These are phyloP conservation scores for Darevskia mixta DNA, from an alignment of 2,797 vertebrate genomes.

Conservation along the genomic window DNA sequence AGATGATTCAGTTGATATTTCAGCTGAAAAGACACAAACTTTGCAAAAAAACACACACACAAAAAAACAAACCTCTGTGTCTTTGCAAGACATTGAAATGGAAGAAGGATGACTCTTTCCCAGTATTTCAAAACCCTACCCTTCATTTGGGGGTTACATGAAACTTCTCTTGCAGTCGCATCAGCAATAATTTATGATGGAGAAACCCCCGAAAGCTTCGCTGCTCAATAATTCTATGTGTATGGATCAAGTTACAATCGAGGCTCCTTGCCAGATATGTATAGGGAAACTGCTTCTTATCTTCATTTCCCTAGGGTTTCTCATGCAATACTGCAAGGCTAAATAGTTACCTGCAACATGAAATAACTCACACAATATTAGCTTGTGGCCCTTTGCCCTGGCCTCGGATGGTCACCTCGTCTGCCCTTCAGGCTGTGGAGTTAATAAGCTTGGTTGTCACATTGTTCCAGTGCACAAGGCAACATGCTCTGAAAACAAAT, in stretches of 20 bases:
- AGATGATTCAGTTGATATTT: not conserved
- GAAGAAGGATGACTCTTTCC: not conserved
- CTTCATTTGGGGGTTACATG: not conserved
- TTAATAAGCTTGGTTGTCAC: not conserved
- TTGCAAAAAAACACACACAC: not conserved
- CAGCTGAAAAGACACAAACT: not conserved
- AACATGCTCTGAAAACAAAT: not conserved
- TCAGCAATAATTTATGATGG: not conserved
- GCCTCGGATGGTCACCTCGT: not conserved
- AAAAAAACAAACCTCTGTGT: not conserved
- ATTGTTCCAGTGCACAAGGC: no score
- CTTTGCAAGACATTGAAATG: not conserved
- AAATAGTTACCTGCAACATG: not conserved
- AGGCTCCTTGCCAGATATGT: not conserved
- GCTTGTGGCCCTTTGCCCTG: not conserved
- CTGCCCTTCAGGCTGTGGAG: not conserved
- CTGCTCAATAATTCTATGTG: constrained; percentile 6
- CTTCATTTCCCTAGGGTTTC: not conserved
- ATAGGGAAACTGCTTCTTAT: not conserved
- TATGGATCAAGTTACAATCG: not conserved
- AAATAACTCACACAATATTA: not conserved
- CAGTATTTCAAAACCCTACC: not conserved
- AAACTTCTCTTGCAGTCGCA: not conserved
- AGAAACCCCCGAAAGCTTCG: not conserved
- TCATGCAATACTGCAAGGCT: not conserved